Evolutionary conservation across 2,888 invertebrate species (phyloP), one percentile per base, ranked within the genome.

Genomic region (Laothoe populi): DNA sequence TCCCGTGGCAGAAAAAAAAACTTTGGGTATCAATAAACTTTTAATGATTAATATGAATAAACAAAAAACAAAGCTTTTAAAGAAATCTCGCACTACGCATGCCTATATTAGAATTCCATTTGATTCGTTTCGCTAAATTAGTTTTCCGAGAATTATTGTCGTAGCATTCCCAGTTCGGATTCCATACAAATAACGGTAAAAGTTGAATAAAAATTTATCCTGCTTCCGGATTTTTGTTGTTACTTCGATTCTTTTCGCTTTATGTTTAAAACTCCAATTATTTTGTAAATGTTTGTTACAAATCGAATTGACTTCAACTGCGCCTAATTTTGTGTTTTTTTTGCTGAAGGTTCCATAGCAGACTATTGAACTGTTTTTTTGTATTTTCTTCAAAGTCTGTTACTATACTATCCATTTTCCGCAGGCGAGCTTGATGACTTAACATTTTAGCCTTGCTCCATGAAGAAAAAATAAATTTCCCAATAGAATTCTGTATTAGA

Each of bases 141-240:
- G 44, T 61, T 61, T 53, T 60, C 60, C 42, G 24, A 57, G 57
- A 57, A 61, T 44, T 42, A 26, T 53, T 57, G 57, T 8, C 59
- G 16, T 44, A 10, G 16, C 42, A 31, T 26, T 44, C 26, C 57
- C 42, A 40, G 8, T 8, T n/a, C 42, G 24, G 44, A 44, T 44
- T 44, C 44, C 10, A 8, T 16, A n/a, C 26, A 44, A 19, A 42
- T 59, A 26, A n/a, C n/a, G n/a, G 59, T 26, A 44, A 44, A 59
- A 59, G 59, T 59, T 26, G 19, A 44, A 59, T 26, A 42, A 23
- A 44, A 53, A 24, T n/a, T n/a, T n/a, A n/a, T n/a, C 31, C 16
- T 8, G 16, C 49, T 53, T 53, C 19, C 31, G 31, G 49, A 19
- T 53, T 19, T 53, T 16, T 53, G 10, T 16, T 31, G 16, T 13